Evolutionary conservation across 2,888 invertebrate species (phyloP), one percentile per base, ranked within the genome.

Genomic region (Seira musarum): DNA sequence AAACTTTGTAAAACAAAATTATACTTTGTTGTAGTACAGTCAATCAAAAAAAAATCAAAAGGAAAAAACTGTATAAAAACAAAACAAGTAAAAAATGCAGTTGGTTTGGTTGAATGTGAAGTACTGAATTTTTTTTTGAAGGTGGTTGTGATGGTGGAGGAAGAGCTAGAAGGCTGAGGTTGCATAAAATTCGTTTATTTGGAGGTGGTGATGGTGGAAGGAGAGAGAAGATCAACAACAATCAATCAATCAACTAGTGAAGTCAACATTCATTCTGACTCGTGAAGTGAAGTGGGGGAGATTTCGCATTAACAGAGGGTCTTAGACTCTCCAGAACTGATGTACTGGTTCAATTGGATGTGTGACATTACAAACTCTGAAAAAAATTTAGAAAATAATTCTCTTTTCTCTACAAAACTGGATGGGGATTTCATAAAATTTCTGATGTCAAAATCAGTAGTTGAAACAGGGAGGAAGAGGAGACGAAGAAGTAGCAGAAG

Each of bases 131-230:
- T 57, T 10, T 57, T 57, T 57, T 57, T 57, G 72, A 19, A 40
- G 65, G n/a, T 73, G 72, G 67, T 67, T 46, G 40, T 49, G 40
- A 21, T 61, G 60, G 65, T 40, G 71, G 64, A 60, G 74, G 35
- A 40, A 66, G 66, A 74, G 25, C 74, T 74, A 74, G 74, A 19
- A 74, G 74, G 66, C 74, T 46, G 66, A 64, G 65, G 72, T 73
- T 35, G 22, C 57, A 53, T 63, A 65, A 30, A 70, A 13, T 66
- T 66, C 66, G n/a, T 66, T 6, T 6, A 40, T 13, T 40, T 40
- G 40, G 40, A 40, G 40, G 40, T 40, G 13, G 40, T 40, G 40
- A 40, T 40, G 40, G 64, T 61, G 72, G 64, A 64, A 40, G 63
- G n/a, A 49, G 46, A n/a, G 2, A 17, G 71, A 72, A 61, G 64